Conservation (phyloP, 2,888 invertebrate species). For the Brachyopa scutellaris region DNA sequence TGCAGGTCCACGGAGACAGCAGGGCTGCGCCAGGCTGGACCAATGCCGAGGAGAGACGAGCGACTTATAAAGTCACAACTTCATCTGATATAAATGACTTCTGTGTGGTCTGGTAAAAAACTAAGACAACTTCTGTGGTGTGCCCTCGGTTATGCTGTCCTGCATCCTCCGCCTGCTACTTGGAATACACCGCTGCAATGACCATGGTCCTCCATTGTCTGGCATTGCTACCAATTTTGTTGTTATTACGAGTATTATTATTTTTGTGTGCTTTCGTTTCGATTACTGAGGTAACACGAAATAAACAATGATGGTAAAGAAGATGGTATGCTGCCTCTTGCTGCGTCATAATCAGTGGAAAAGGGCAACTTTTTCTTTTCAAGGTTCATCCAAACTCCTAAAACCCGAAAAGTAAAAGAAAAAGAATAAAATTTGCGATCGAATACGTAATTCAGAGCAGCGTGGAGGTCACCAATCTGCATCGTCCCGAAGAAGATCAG, state of each 20-base stretch:
- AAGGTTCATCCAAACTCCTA: no score
- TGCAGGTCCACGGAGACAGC: constrained; percentile 65
- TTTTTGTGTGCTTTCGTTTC: constrained; percentile 26
- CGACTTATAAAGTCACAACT: constrained; percentile 72
- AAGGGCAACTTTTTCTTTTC: no score
- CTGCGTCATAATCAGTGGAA: no score
- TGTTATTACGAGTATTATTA: constrained; percentile 36
- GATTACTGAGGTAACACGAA: constrained; percentile 26
- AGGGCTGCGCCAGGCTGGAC: constrained; percentile 56
- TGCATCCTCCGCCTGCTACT: constrained; percentile 24
- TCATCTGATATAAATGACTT: constrained; percentile 73
- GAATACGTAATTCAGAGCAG: no score
- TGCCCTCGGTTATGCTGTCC: constrained; percentile 39
- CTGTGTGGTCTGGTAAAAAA: constrained; percentile 74
- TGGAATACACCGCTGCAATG: constrained; percentile 3
- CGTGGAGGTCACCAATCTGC: no score
- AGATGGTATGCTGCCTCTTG: no score
- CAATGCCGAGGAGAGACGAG: constrained; percentile 51
- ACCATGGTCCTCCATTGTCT: constrained; percentile 51
- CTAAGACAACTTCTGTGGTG: constrained; percentile 74
- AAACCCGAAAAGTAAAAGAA: no score
- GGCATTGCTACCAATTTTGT: constrained; percentile 53
- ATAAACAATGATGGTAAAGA: constrained; percentile 17
- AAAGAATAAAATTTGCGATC: no score
- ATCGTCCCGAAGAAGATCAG: no score